A percentile compares a stretch with the other conserved stretches of the same genome.
These are phyloP conservation scores for Anas platyrhynchos DNA, from an alignment of 2,113 vertebrate genomes.

Conservation along the genomic window DNA sequence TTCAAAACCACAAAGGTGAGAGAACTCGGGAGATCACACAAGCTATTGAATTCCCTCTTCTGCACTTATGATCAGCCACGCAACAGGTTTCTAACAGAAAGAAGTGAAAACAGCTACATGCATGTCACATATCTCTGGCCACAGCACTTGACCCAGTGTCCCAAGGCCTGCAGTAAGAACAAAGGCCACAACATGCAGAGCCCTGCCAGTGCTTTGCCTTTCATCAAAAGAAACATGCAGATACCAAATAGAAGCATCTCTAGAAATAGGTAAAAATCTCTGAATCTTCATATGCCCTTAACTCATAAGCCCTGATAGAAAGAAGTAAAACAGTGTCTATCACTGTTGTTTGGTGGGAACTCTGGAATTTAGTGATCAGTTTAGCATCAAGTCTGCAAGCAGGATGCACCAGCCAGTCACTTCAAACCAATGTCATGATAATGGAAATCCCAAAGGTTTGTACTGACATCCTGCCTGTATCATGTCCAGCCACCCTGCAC, in stretches of 20 bases:
- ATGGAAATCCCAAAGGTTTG: not conserved
- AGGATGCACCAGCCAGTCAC: not conserved
- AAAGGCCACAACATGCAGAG: not conserved
- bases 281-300: not conserved
- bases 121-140: not conserved
- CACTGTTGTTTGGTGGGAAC: not conserved
- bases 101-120: not conserved
- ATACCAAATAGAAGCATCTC: not conserved
- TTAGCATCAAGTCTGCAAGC: not conserved
- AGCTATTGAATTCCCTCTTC: not conserved
- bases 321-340: not conserved
- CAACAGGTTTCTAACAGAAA: not conserved
- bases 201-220: not conserved
- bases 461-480: not conserved
- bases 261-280: not conserved
- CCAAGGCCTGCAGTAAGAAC: not conserved
- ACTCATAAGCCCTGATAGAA: not conserved
- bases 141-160: not conserved
- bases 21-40: not conserved
- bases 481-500: not conserved
- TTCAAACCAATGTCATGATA: not conserved
- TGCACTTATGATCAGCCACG: not conserved
- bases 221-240: not conserved
- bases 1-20: not conserved
- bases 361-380: not conserved